Conservation (phyloP, 2,113 vertebrate species). For the Vanacampus margaritifer region DNA sequence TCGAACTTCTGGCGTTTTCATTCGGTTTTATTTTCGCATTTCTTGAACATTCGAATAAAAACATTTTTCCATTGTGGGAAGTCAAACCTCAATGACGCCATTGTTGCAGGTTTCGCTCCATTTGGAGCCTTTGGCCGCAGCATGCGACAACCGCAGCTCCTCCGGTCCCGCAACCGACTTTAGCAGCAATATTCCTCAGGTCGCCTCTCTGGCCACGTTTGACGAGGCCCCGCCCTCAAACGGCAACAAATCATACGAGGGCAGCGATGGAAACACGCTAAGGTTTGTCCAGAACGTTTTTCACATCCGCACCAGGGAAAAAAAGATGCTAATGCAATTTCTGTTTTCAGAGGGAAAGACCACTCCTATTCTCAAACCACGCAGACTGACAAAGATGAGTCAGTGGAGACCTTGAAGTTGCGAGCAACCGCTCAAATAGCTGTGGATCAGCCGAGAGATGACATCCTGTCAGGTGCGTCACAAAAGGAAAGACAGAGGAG, state of each 20-base stretch:
- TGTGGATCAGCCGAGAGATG: slow-evolving; percentile 61
- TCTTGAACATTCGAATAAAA: too few species aligned
- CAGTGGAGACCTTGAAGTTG: slow-evolving; percentile 30
- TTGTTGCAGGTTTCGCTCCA: slow-evolving; percentile 78
- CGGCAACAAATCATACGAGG: slow-evolving; percentile 40
- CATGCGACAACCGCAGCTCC: slow-evolving; percentile 75
- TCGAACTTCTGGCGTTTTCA: too few species aligned
- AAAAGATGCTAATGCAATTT: background rate
- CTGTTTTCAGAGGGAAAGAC: slow-evolving; percentile 76
- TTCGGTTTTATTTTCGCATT: too few species aligned
- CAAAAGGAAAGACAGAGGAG: background rate
- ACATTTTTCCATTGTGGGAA: background rate
- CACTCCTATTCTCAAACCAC: slow-evolving; percentile 69
- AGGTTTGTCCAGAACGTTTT: slow-evolving; percentile 66
- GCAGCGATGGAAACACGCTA: slow-evolving; percentile 64
- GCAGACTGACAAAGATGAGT: slow-evolving; percentile 44
- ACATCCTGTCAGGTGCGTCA: slow-evolving; percentile 84
- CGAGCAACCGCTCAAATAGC: slow-evolving; percentile 27
- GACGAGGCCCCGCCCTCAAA: slow-evolving; percentile 33
- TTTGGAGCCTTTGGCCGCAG: slow-evolving; percentile 82
- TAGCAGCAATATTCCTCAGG: slow-evolving; percentile 47
- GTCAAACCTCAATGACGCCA: background rate
- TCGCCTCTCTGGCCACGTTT: slow-evolving; percentile 36
- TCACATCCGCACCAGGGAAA: background rate
- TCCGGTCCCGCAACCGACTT: slow-evolving; percentile 65